These are phyloP conservation scores for Struthidea cinerea DNA, from an alignment of 2,113 vertebrate genomes.

Conservation along the genomic window DNA sequence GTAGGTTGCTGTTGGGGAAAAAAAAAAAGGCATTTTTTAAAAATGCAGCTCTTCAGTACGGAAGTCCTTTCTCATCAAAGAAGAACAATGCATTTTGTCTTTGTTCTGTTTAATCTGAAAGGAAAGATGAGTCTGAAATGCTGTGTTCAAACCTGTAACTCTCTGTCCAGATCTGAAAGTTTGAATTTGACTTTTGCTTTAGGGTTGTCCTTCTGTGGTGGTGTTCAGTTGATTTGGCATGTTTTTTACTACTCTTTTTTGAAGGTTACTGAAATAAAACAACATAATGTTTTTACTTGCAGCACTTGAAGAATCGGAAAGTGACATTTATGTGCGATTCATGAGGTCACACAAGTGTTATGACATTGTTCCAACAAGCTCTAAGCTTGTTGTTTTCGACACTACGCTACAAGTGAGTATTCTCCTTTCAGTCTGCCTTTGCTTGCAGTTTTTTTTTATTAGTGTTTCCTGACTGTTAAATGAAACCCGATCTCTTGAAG, in stretches of 20 bases:
- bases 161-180: neutral
- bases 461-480: neutral
- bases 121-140: neutral
- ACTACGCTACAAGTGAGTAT: constrained; percentile 90
- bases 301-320: constrained; percentile 87
- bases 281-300: constrained; percentile 48
- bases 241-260: neutral
- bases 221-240: neutral
- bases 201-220: neutral
- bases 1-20: fast-evolving
- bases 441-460: neutral
- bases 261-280: constrained; percentile 18
- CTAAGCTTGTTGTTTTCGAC: constrained; percentile 97
- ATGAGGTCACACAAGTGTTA: constrained; percentile 99
- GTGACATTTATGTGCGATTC: constrained; percentile 96
- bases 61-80: neutral
- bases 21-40: neutral
- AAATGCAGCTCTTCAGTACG: neutral
- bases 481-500: neutral
- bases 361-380: constrained; percentile 96
- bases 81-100: neutral
- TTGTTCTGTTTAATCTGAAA: neutral
- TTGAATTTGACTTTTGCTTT: neutral
- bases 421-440: neutral
- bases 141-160: neutral